phyloP scores from a whole-genome alignment of 2,113 vertebrate genomes.

The Ondatra zibethicus region DNA sequence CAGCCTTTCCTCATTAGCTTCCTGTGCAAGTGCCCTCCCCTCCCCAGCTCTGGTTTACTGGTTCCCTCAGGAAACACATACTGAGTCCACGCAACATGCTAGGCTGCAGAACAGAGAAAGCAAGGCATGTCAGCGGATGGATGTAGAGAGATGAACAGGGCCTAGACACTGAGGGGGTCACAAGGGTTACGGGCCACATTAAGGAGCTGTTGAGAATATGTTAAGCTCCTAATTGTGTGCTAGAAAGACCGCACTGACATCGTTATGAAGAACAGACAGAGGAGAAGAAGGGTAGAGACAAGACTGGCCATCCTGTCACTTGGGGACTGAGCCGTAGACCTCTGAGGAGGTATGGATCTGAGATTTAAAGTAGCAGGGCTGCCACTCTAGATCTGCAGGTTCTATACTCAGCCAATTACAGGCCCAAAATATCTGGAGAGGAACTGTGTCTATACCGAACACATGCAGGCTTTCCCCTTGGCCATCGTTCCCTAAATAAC shows the following conservation, averaged over 20 bases:
- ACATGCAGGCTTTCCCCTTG: background rate
- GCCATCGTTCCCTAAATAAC: background rate
- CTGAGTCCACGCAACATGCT: background rate
- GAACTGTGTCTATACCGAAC: background rate
- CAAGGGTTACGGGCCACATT: accelerated
- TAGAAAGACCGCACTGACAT: background rate
- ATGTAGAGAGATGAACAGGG: background rate
- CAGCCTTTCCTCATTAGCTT: background rate
- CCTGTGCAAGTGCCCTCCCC: background rate
- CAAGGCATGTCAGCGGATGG: background rate
- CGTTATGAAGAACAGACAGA: background rate
- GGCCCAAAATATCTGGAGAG: background rate
- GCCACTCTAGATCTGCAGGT: background rate
- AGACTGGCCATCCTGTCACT: background rate
- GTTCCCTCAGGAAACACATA: background rate
- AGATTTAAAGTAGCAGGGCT: background rate
- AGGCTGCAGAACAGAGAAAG: background rate
- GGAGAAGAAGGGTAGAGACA: background rate
- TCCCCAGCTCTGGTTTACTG: background rate
- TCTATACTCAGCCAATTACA: background rate
- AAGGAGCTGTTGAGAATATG: background rate
- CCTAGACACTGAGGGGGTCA: background rate
- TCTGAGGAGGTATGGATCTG: background rate
- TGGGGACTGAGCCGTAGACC: background rate
- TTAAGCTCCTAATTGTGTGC: background rate